phyloP scores from a whole-genome alignment of 1,140 invertebrate genomes.

The Gonioctena quinquepunctata region DNA sequence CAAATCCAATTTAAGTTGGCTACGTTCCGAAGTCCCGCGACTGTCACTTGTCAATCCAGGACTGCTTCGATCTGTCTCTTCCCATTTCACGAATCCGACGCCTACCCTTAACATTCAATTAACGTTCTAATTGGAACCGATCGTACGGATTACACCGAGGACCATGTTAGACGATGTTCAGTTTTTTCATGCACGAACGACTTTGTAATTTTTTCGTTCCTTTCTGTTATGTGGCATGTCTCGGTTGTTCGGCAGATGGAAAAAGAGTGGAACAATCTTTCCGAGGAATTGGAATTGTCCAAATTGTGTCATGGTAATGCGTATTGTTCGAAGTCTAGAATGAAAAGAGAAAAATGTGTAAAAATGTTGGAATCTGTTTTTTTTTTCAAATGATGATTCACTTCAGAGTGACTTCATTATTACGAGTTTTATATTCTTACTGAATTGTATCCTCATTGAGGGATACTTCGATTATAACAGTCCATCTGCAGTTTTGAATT shows the following conservation, averaged over 20 bases:
- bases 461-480: too few species aligned
- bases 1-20: slow-evolving; percentile 37
- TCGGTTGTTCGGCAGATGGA: background rate
- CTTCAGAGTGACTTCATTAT: too few species aligned
- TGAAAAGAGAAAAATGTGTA: too few species aligned
- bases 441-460: too few species aligned
- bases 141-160: slow-evolving; percentile 9
- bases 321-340: too few species aligned
- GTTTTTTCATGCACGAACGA: background rate
- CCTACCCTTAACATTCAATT: slow-evolving; percentile 32
- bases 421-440: too few species aligned
- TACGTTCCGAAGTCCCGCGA: slow-evolving; percentile 25
- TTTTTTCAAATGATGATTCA: too few species aligned
- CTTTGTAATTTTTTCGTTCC: background rate
- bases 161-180: background rate
- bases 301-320: too few species aligned
- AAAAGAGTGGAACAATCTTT: too few species aligned
- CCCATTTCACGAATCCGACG: slow-evolving; percentile 26
- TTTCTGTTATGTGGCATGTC: background rate
- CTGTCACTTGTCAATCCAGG: slow-evolving; percentile 34
- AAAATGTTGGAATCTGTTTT: too few species aligned
- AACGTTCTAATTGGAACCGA: slow-evolving; percentile 33
- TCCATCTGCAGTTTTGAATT: too few species aligned
- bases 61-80: slow-evolving; percentile 33
- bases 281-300: too few species aligned